These are phyloP conservation scores for Echiichthys vipera DNA, from an alignment of 2,797 vertebrate species.

Conservation along the genomic window DNA sequence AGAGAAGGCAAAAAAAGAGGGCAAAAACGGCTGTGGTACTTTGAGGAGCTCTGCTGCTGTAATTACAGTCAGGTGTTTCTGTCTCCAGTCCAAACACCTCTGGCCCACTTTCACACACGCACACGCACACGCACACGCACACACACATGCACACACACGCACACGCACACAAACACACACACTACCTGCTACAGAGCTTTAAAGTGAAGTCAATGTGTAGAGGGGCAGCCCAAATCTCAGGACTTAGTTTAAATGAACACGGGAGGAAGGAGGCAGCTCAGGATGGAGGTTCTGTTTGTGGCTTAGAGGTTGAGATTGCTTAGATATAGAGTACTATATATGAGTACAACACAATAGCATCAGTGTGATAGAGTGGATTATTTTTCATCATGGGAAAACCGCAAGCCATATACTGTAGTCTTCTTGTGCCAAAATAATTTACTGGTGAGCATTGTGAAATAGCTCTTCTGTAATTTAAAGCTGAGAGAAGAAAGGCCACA, in stretches of 20 bases:
- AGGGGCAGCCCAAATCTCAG: constrained; percentile 44
- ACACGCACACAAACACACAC: constrained; percentile 23
- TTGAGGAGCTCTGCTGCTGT: constrained; percentile 56
- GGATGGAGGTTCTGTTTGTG: constrained; percentile 30
- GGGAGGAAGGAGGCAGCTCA: constrained; percentile 29
- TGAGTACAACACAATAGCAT: constrained; percentile 9
- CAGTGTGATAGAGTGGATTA: constrained; percentile 27
- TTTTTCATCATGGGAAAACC: constrained; percentile 22
- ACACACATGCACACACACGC: constrained; percentile 29
- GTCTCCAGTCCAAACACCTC: constrained; percentile 41
- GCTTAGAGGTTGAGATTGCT: constrained; percentile 32
- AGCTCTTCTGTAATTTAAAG: constrained; percentile 34
- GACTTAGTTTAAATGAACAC: constrained; percentile 38
- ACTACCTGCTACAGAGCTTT: constrained; percentile 49
- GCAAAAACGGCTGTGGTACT: constrained; percentile 37
- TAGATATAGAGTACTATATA: constrained; percentile 4
- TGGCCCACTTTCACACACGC: constrained; percentile 45
- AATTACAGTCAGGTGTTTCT: constrained; percentile 74
- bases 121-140: constrained; percentile 25
- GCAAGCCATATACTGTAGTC: background rate
- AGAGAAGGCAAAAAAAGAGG: background rate
- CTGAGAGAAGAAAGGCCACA: constrained; percentile 6
- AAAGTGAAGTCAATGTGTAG: constrained; percentile 51
- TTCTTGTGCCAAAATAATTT: constrained; percentile 8
- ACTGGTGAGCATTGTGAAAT: constrained; percentile 25